Evolutionary conservation across 2,113 vertebrate genomes (phyloP).

Genomic region (Manacus vitellinus): DNA sequence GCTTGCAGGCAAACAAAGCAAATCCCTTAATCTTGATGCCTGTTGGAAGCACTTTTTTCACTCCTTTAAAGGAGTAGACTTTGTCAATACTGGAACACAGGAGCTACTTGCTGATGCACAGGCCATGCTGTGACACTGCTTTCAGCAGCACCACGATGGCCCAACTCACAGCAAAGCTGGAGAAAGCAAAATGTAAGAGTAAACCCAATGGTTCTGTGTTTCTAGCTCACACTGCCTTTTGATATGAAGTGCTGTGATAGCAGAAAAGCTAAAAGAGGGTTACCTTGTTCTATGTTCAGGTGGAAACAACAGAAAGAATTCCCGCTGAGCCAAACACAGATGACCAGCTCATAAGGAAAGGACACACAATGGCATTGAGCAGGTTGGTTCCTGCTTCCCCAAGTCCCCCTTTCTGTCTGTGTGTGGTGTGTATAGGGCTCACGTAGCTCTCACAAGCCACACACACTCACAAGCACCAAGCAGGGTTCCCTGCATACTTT

Average conservation of each 20-base stretch:
- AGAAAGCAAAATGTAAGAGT: background rate
- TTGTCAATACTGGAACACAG: background rate
- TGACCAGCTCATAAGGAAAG: background rate
- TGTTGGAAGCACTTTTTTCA: background rate
- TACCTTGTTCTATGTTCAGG: background rate
- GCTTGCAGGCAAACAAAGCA: background rate
- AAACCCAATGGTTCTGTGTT: background rate
- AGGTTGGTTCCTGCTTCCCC: background rate
- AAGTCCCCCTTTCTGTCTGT: no score
- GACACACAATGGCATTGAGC: background rate
- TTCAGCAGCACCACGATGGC: background rate
- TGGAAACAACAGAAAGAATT: background rate
- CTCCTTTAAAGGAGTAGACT: background rate
- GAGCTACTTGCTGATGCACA: background rate
- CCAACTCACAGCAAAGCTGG: background rate
- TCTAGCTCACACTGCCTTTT: background rate
- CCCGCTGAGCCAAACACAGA: rapidly evolving
- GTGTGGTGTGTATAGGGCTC: background rate
- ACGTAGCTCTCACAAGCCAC: background rate
- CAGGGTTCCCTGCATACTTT: slow-evolving; percentile 60
- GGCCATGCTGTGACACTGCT: background rate
- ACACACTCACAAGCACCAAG: background rate
- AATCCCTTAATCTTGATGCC: background rate
- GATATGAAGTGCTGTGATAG: background rate
- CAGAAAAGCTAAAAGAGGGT: background rate